Evolutionary conservation across 2,113 vertebrate species (phyloP).

Genomic region (Microcebus griseorufus): DNA sequence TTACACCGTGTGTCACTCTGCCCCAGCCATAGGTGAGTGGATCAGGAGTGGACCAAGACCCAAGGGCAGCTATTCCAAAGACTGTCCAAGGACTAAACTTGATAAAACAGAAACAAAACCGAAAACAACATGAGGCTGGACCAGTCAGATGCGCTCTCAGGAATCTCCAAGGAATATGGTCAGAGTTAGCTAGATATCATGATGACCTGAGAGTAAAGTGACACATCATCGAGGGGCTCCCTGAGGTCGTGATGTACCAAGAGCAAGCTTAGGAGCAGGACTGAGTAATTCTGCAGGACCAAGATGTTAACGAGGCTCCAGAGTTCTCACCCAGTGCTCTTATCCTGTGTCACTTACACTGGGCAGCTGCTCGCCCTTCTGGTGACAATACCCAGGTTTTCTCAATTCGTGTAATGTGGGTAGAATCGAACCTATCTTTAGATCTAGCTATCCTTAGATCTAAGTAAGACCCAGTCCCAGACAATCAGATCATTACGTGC

Average conservation of each 20-base stretch:
- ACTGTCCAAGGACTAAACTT: not conserved
- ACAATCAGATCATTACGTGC: not conserved
- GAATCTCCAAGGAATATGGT: not conserved
- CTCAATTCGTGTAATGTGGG: not conserved
- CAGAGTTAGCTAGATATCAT: not conserved
- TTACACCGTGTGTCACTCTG: not conserved
- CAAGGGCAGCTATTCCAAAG: not conserved
- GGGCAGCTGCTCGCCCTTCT: not conserved
- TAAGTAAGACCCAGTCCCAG: not conserved
- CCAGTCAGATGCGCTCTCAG: not conserved
- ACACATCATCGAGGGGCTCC: not conserved
- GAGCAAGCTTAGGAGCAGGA: not conserved
- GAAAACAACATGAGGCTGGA: not conserved
- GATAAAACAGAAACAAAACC: not conserved
- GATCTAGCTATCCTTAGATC: not conserved
- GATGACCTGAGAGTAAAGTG: not conserved
- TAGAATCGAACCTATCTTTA: not conserved
- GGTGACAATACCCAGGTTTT: not conserved
- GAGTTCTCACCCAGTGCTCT: not conserved
- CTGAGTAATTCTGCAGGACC: not conserved
- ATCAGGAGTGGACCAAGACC: not conserved
- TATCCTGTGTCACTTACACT: accelerated
- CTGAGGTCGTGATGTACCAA: not conserved
- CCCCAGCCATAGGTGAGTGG: not conserved
- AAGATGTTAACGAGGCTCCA: not conserved